Evolutionary conservation across 2,797 vertebrate genomes (phyloP).

Genomic region (Phalloptychus januarius): DNA sequence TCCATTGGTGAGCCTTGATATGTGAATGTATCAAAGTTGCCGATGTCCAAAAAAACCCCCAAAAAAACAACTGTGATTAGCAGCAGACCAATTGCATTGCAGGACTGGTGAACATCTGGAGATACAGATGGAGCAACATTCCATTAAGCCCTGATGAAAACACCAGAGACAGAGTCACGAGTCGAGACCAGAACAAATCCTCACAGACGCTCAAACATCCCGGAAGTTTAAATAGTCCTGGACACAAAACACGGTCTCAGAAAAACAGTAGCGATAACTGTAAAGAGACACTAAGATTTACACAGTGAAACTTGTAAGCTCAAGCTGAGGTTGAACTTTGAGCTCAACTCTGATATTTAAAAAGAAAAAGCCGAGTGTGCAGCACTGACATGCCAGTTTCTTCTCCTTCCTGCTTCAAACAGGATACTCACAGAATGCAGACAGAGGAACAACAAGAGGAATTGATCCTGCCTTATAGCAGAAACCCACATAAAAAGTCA

Average conservation of each 20-base stretch:
- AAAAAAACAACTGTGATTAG: conserved; percentile 45
- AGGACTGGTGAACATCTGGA: conserved; percentile 59
- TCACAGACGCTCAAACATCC: conserved; percentile 30
- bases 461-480: conserved; percentile 4
- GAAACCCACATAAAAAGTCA: conserved; percentile 23
- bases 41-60: conserved; percentile 23
- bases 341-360: conserved; percentile 27
- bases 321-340: conserved; percentile 47
- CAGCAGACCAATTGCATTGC: conserved; percentile 36
- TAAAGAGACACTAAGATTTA: conserved; percentile 5
- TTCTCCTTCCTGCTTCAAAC: conserved; percentile 28
- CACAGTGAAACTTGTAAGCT: conserved; percentile 21
- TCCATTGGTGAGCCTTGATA: conserved; percentile 70
- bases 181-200: conserved; percentile 24
- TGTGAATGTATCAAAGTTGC: conserved; percentile 31
- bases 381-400: conserved; percentile 32
- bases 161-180: conserved; percentile 43
- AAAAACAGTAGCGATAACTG: conserved; percentile 3
- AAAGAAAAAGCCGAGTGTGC: conserved; percentile 36
- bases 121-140: conserved; percentile 58
- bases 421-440: conserved; percentile 33
- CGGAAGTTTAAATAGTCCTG: conserved; percentile 9
- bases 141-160: conserved; percentile 48
- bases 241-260: conserved; percentile 20
- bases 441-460: conserved; percentile 29